Percentiles rank a stretch among this genome's conserved stretches.
These are phyloP conservation scores for Odontomachus brunneus DNA, from an alignment of 1,140 invertebrate genomes.

Conservation along the genomic window DNA sequence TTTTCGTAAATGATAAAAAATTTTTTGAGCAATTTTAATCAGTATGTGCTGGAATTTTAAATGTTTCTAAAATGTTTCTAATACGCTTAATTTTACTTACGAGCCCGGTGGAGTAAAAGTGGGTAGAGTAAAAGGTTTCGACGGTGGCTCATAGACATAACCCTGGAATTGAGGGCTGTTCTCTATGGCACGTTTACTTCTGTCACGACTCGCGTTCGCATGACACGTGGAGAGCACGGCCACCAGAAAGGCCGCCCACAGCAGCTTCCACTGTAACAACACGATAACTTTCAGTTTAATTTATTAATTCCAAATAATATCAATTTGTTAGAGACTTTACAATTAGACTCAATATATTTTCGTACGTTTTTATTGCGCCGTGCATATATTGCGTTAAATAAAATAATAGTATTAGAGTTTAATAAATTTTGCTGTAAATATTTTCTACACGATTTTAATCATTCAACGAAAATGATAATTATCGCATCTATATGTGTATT, in stretches of 20 bases:
- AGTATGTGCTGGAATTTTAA: neutral
- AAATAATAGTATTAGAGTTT: too few species aligned
- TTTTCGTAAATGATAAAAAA: neutral
- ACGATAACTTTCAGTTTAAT: conserved; percentile 33
- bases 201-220: conserved; percentile 73
- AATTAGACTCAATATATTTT: neutral
- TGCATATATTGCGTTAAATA: neutral
- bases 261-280: conserved; percentile 77
- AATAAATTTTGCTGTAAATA: neutral
- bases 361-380: neutral
- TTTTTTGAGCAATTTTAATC: neutral
- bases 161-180: conserved; percentile 77
- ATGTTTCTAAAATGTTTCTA: neutral
- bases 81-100: conserved; percentile 68
- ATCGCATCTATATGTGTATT: neutral
- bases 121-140: conserved; percentile 74
- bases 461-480: neutral
- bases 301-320: neutral
- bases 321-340: neutral
- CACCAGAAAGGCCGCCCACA: conserved; percentile 77
- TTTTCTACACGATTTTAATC: neutral
- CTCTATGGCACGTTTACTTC: conserved; percentile 79
- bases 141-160: conserved; percentile 75
- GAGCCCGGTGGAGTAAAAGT: conserved; percentile 73
- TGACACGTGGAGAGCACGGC: conserved; percentile 76